Evolutionary conservation across 2,888 invertebrate genomes (phyloP), one percentile per base, ranked within the genome.

Genomic region (Sisyra terminalis): DNA sequence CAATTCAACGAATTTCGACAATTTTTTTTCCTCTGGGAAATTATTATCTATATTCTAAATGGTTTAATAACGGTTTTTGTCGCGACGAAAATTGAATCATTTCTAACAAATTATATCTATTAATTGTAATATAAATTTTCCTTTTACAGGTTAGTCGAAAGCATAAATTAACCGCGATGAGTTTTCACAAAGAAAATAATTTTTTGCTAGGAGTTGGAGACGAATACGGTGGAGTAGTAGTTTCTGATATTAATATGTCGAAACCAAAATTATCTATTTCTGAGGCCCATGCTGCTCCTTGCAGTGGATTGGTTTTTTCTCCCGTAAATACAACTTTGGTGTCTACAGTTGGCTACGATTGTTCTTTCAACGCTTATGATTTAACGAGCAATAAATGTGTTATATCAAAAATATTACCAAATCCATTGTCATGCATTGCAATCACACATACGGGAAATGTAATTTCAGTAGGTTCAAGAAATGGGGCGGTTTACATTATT

Each of bases 271-370:
- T 56, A 6, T 60, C 58, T 46, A 65, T 66, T 57, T 64, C 66
- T 50, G 64, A 65, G 50, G 63, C 68, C 5, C 74, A 74, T 50
- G 66, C 67, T 13, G 70, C 72, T 3, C 69, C 70, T 2, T 68
- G 73, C n/a, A 70, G 69, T 48, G 69, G 70, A 48, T 60, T 73
- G 44, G 58, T 64, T 29, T 73, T 66, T 55, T 72, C 73, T 1
- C 64, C 70, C 1, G 60, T 70, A 8, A 70, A 71, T 50, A 60
- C 62, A 46, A 70, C 71, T 55, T 64, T 73, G 1, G 57, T 74
- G 55, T 52, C 71, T 3, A 69, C 73, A 1, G 59, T 67, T 50
- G 73, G 73, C 0, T 64, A 64, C 49, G 74, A 75, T 53, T 67
- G 70, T 51, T 61, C 66, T 39, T 65, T 72, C 55, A 64, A 67